These are phyloP conservation scores for Misgurnus mizolepis DNA, from an alignment of 2,113 vertebrate species.

Conservation along the genomic window DNA sequence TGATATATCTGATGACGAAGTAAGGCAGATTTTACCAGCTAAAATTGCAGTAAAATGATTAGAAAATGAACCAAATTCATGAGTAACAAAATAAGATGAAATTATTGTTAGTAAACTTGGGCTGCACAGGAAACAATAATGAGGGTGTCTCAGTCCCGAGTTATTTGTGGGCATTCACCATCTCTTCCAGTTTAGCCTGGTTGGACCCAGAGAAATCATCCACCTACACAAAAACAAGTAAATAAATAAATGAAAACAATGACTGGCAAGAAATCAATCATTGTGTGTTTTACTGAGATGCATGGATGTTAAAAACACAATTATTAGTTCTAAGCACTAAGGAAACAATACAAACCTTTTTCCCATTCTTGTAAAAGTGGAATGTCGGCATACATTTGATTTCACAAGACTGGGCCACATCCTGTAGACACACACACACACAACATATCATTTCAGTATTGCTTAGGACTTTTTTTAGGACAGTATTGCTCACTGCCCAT, in stretches of 20 bases:
- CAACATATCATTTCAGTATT: background rate
- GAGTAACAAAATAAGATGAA: background rate
- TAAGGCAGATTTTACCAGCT: conserved; percentile 13
- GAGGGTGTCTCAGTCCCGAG: background rate
- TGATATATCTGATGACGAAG: background rate
- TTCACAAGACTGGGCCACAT: conserved; percentile 78
- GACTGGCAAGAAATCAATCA: background rate
- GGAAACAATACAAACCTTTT: conserved; percentile 71
- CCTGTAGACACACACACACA: conserved; percentile 63
- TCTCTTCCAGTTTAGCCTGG: conserved; percentile 45
- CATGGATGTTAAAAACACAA: background rate
- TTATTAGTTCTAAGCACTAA: background rate
- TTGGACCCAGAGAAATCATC: conserved; percentile 59
- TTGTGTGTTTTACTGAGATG: background rate
- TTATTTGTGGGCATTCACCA: conserved; percentile 46
- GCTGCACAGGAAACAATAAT: conserved; percentile 8
- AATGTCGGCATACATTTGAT: conserved; percentile 90
- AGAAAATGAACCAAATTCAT: background rate
- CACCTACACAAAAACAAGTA: conserved; percentile 41
- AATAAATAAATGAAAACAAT: background rate
- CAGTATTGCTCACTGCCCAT: background rate
- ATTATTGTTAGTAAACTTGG: conserved; percentile 2
- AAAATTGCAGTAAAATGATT: background rate
- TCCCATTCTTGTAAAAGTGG: conserved; percentile 81
- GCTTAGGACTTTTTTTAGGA: background rate